phyloP scores from a whole-genome alignment of 2,113 vertebrate species.

The Neolamprologus modestus region DNA sequence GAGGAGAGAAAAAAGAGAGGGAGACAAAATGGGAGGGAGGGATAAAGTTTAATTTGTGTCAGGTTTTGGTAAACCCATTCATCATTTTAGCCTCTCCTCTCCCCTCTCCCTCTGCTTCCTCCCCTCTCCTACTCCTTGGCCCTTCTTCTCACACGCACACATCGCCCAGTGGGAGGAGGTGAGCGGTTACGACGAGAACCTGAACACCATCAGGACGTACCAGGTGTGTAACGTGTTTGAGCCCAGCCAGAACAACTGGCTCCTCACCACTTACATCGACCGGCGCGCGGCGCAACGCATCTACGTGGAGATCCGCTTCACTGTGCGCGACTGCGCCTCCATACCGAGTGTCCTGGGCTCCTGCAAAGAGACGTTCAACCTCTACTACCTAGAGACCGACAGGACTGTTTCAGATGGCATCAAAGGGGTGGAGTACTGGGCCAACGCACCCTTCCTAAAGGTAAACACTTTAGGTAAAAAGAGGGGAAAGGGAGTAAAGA shows the following conservation, averaged over 20 bases:
- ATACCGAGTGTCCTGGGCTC: constrained; percentile 94
- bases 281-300: constrained; percentile 88
- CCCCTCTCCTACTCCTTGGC: neutral
- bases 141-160: neutral
- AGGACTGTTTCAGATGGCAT: constrained; percentile 78
- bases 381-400: constrained; percentile 97
- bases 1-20: constrained; percentile 9
- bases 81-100: constrained; percentile 44
- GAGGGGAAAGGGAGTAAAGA: neutral
- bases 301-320: constrained; percentile 98
- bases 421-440: constrained; percentile 90
- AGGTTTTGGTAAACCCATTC: constrained; percentile 62
- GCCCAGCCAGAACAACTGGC: constrained; percentile 99
- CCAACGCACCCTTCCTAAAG: constrained; percentile 91
- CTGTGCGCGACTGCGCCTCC: constrained; percentile 95
- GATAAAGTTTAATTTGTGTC: constrained; percentile 62
- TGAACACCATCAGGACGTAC: constrained; percentile 95
- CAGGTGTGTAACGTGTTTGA: constrained; percentile 99
- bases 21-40: constrained; percentile 15
- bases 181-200: constrained; percentile 94
- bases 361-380: constrained; percentile 98
- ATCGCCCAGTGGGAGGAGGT: constrained; percentile 90
- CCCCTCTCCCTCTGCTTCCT: neutral
- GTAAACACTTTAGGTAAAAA: constrained; percentile 43
- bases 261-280: constrained; percentile 93